Conservation (phyloP, 2,888 invertebrate species). For the Tachina grossa region DNA sequence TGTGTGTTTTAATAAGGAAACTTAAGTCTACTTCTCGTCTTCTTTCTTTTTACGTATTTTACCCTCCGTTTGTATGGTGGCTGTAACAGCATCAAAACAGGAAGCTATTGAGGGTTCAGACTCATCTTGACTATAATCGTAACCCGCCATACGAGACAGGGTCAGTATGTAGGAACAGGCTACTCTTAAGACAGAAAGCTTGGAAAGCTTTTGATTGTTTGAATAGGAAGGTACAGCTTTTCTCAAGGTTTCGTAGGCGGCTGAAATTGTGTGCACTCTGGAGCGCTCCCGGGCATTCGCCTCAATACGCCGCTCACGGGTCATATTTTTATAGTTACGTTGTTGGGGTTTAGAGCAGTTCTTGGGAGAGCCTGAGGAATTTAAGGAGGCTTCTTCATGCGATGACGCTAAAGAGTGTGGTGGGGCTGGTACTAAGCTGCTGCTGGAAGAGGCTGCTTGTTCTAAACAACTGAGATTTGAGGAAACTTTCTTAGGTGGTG, state of each 20-base stretch:
- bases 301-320: constrained; percentile 94
- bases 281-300: constrained; percentile 97
- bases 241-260: constrained; percentile 95
- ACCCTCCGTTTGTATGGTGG: constrained; percentile 95
- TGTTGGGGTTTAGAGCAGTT: constrained; percentile 85
- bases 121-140: constrained; percentile 86
- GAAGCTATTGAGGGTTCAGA: constrained; percentile 86
- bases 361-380: constrained; percentile 66
- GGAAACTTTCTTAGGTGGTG: constrained; percentile 4
- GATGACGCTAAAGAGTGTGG: constrained; percentile 72
- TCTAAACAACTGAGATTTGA: constrained; percentile 16
- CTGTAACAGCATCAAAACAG: constrained; percentile 94
- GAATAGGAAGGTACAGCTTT: constrained; percentile 94
- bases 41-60: constrained; percentile 94
- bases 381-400: constrained; percentile 68
- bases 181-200: constrained; percentile 94
- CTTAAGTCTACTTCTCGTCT: constrained; percentile 82
- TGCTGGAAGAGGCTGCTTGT: constrained; percentile 24
- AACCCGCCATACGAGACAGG: constrained; percentile 89
- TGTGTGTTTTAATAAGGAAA: constrained; percentile 52
- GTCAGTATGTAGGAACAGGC: constrained; percentile 97
- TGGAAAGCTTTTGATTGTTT: constrained; percentile 96
- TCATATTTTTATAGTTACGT: constrained; percentile 97
- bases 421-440: constrained; percentile 50
- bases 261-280: constrained; percentile 96